Base-by-base conservation (phyloP, 1,140 invertebrate species). In the Papilio aristodemus region DNA sequence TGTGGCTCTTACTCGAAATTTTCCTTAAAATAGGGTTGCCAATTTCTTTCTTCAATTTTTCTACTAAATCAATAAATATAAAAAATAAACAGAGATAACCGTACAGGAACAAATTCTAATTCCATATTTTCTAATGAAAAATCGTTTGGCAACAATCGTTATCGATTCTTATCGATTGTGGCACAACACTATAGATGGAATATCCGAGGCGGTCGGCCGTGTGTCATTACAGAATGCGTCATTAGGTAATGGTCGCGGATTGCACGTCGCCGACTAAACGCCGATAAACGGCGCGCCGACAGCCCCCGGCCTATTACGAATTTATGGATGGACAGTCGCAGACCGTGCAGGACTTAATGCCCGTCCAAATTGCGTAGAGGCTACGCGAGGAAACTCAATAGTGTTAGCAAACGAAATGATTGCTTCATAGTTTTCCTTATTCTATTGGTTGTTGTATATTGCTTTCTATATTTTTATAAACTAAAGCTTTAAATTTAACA, bases 201-300 rank as follows among this genome's bases (percentile, higher is more conserved):
- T 62, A 62, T 62, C 36, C 59, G 36, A 62, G 14, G 27, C 27
- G 54, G 27, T 25, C 66, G 63, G 57, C 62, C 68, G 69, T 71
- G 69, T 80, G 74, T 79, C 76, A 84, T 83, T 84, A 83, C 73
- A 79, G 71, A 74, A 73, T 83, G 74, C 83, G 78, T 86, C 83
- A 87, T 86, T 84, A 84, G 76, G 72, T 83, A 85, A 85, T 87
- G 75, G 76, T 71, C 36, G 79, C 69, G 78, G 80, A 85, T 86
- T 83, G 76, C 75, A 86, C 78, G 76, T 78, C 81, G 76, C 70
- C 80, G 78, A 76, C 81, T 89, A 89, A 89, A 87, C 81, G 81
- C 50, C 78, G 85, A 79, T 89, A 89, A 89, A 87, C 82, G 83
- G 39, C 74, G 68, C 64, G 77, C 66, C 71, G 74, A 67, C 77